phyloP scores from a whole-genome alignment of 2,888 invertebrate species.

The Oscheius sp. region DNA sequence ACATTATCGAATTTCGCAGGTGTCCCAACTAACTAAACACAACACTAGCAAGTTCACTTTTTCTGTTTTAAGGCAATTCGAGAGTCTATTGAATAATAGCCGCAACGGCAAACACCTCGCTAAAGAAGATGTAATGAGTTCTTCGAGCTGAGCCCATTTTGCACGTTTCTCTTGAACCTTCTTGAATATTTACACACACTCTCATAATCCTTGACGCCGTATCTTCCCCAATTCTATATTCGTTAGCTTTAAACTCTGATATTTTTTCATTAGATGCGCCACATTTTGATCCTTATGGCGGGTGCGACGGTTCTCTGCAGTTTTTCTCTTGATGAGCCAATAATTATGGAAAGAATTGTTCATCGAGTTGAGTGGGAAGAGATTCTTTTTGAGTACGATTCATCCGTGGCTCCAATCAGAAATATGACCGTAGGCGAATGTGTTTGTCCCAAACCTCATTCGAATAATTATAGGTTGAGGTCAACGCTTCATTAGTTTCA shows the following conservation, averaged over 20 bases:
- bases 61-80: background rate
- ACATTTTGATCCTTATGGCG: background rate
- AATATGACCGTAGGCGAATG: slow-evolving; percentile 7
- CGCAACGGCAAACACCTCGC: background rate
- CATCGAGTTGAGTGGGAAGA: slow-evolving; percentile 24
- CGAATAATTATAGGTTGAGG: background rate
- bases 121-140: background rate
- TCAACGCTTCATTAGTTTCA: background rate
- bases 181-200: too few relatives aligned
- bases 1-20: slow-evolving; percentile 3
- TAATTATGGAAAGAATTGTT: slow-evolving; percentile 23
- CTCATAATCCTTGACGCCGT: background rate
- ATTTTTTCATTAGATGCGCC: background rate
- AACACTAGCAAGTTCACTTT: background rate
- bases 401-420: slow-evolving; percentile 5
- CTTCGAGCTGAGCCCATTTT: background rate
- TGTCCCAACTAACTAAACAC: slow-evolving; percentile 6
- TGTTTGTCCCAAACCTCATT: background rate
- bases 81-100: background rate
- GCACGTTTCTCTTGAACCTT: background rate
- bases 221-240: background rate
- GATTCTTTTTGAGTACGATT: slow-evolving; percentile 22
- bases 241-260: background rate
- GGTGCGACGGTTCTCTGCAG: background rate
- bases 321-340: slow-evolving; percentile 22